phyloP scores from a whole-genome alignment of 2,113 vertebrate genomes.

The Lanius ludovicianus region DNA sequence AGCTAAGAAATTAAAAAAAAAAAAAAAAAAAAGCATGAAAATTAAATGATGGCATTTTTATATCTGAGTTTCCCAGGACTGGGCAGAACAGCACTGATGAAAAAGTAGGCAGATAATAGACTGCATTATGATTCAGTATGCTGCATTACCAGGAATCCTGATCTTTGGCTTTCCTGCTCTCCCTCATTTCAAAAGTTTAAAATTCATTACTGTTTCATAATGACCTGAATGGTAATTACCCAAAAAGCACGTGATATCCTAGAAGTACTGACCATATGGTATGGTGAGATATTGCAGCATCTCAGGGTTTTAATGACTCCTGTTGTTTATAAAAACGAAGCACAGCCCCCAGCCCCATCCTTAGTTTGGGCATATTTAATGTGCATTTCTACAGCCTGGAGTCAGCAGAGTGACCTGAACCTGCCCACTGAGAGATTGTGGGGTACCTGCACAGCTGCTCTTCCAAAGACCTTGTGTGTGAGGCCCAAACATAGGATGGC shows the following conservation, averaged over 20 bases:
- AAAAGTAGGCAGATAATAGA: neutral
- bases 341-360: neutral
- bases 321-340: neutral
- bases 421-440: too few relatives aligned
- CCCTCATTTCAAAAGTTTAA: neutral
- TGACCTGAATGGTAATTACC: neutral
- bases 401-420: neutral
- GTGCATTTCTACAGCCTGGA: neutral
- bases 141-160: constrained; percentile 1
- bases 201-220: neutral
- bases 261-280: neutral
- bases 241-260: neutral
- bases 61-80: neutral
- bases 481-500: neutral
- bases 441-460: neutral
- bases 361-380: neutral
- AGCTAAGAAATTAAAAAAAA: neutral
- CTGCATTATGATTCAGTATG: neutral
- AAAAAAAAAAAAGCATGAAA: neutral
- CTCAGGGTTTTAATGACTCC: neutral
- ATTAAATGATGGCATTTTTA: neutral
- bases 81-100: neutral
- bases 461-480: fast-evolving
- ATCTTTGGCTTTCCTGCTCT: constrained; percentile 14
- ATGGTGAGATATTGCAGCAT: neutral